Evolutionary conservation across 1,140 invertebrate genomes (phyloP), one percentile per base, ranked within the genome.

Genomic region (Neodiprion fabricii): DNA sequence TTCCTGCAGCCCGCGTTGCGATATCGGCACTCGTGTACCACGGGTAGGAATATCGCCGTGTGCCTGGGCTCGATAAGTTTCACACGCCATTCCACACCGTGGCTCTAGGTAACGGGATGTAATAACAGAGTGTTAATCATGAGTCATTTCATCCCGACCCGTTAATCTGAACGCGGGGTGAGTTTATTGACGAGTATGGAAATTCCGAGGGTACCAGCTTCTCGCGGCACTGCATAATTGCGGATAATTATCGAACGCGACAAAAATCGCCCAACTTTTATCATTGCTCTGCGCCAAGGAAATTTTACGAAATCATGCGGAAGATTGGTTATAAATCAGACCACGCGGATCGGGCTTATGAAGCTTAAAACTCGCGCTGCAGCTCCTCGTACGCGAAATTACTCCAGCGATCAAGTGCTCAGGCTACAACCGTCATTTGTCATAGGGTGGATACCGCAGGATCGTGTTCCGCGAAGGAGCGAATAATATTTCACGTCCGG

Each of bases 391-490:
- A 72, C 40, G 75, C 74, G 74, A 72, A 49, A 77, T 48, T 48
- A 17, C 10, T 12, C 67, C 2, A 7, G 40, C 9, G 67, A 73
- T 71, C 65, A 49, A 70, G 48, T 70, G 67, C 53, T 61, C 53
- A 61, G 14, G 5, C 28, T 40, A 40, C 28, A 40, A 70, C 70
- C 65, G 68, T 80, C 82, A 86, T 86, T 84, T 86, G 85, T 86
- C 85, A 85, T 81, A 78, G 79, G 75, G 28, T 40, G 28, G 28
- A 40, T 40, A 40, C 28, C 28, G 28, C 28, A 40, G 28, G 28
- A 40, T 40, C 28, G 28, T 40, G 28, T 40, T 40, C 28, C 28
- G 5, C 28, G 28, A 40, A 40, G 28, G 28, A 40, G 5, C 28
- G 5, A 40, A 40, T 5, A 40, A 40, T 40, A 40, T 40, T 40